phyloP scores from a whole-genome alignment of 2,888 invertebrate genomes.

The Escarpia spicata region DNA sequence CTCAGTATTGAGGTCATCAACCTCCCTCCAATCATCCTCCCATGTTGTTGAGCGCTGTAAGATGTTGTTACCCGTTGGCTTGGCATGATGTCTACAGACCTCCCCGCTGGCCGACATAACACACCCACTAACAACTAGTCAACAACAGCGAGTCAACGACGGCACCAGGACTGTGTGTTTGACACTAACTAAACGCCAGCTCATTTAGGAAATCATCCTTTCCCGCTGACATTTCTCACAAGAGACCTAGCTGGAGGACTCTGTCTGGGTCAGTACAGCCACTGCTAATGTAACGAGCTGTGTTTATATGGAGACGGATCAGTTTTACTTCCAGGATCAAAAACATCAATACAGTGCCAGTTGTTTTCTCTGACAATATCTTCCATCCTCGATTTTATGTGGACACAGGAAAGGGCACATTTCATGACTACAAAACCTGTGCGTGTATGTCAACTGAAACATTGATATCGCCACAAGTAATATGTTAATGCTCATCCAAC shows the following conservation, averaged over 20 bases:
- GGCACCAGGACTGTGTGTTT: not conserved
- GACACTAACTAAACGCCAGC: not conserved
- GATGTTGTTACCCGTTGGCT: too few species aligned
- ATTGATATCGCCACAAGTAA: too few species aligned
- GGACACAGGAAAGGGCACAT: too few species aligned
- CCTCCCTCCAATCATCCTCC: too few species aligned
- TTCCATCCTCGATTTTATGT: too few species aligned
- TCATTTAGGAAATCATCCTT: not conserved
- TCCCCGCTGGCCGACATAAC: not conserved
- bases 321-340: too few species aligned
- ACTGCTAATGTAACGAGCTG: not conserved
- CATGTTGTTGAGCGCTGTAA: too few species aligned
- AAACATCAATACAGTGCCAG: too few species aligned
- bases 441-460: not conserved
- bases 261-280: not conserved
- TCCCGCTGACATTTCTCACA: not conserved
- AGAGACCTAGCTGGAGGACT: not conserved
- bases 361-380: too few species aligned
- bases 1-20: not conserved
- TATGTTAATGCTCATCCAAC: too few species aligned
- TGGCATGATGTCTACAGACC: not conserved
- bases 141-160: not conserved
- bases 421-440: not conserved
- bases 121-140: not conserved
- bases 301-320: too few species aligned